These are phyloP conservation scores for Erannis defoliaria DNA, from an alignment of 2,888 invertebrate species.

Conservation along the genomic window DNA sequence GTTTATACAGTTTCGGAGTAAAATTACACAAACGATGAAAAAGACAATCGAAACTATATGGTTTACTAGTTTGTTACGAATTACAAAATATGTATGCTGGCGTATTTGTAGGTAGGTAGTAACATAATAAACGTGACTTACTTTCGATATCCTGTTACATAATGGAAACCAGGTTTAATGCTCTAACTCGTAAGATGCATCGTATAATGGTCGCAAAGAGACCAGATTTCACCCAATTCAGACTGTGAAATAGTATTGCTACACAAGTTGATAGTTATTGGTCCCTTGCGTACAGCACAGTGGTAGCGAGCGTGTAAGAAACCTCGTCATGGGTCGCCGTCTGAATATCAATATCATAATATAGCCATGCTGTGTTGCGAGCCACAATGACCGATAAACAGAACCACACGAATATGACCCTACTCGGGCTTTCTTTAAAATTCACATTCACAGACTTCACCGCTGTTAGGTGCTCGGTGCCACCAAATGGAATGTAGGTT, in stretches of 20 bases:
- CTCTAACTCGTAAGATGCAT: conserved; percentile 9
- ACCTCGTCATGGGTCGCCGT: conserved; percentile 71
- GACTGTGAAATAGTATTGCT: conserved; percentile 36
- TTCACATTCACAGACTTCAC: conserved; percentile 74
- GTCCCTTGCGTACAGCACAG: conserved; percentile 66
- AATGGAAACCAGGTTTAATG: background rate
- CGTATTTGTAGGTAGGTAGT: too few species aligned
- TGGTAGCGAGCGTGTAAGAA: conserved; percentile 71
- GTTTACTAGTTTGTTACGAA: too few species aligned
- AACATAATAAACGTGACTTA: too few species aligned
- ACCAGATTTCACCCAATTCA: conserved; percentile 24
- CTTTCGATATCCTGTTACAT: background rate
- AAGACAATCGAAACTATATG: too few species aligned
- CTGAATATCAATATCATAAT: conserved; percentile 84
- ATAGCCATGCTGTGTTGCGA: conserved; percentile 71
- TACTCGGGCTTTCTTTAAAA: conserved; percentile 78
- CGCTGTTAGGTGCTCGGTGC: conserved; percentile 66
- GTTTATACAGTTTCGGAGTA: too few species aligned
- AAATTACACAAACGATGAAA: too few species aligned
- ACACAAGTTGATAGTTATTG: conserved; percentile 64
- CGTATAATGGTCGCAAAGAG: conserved; percentile 18
- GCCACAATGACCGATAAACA: conserved; percentile 82
- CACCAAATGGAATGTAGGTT: conserved; percentile 83
- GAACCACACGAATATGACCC: conserved; percentile 81
- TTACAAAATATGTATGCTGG: too few species aligned